Evolutionary conservation across 2,888 invertebrate species (phyloP), one percentile per base, ranked within the genome.

Genomic region (Petrolisthes cinctipes): DNA sequence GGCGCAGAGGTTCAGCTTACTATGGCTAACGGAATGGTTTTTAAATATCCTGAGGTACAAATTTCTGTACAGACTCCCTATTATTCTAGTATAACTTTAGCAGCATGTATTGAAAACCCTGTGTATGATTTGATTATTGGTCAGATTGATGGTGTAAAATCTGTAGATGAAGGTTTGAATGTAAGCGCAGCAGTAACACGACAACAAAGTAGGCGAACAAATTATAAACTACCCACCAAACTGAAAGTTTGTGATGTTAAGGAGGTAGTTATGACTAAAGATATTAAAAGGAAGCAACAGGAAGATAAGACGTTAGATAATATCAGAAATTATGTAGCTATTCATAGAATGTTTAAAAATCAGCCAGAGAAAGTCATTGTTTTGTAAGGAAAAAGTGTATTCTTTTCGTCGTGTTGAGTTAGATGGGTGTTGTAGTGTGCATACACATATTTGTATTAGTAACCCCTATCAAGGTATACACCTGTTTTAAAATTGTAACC

Each of bases 11-110:
- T 71, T 20, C 17, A 9, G n/a, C 17, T n/a, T 9, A 71, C 4
- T 71, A 5, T 71, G 7, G 71, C 71, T n/a, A n/a, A n/a, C n/a
- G n/a, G n/a, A n/a, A n/a, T n/a, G n/a, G n/a, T n/a, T n/a, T n/a
- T n/a, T n/a, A 71, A 5, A 68, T 68, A 68, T 68, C 71, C 71
- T 68, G 71, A 71, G 71, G 71, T 20, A 71, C n/a, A 71, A n/a
- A 6, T 71, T 71, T 20, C 9, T 71, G 14, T 71, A 71, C 4
- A 71, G 0, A 0, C n/a, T 71, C 71, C 11, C 6, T 14, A 20
- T 4, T 3, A 6, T 11, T 5, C 5, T 20, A 6, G 71, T 71
- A 4, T 20, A 20, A 17, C 71, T 5, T 5, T 6, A 11, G 71
- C 1, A 20, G 6, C 71, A 20, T 71, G 7, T 71, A 9, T 71